Evolutionary conservation across 2,888 invertebrate species (phyloP).

Genomic region (Drosophila borealis): DNA sequence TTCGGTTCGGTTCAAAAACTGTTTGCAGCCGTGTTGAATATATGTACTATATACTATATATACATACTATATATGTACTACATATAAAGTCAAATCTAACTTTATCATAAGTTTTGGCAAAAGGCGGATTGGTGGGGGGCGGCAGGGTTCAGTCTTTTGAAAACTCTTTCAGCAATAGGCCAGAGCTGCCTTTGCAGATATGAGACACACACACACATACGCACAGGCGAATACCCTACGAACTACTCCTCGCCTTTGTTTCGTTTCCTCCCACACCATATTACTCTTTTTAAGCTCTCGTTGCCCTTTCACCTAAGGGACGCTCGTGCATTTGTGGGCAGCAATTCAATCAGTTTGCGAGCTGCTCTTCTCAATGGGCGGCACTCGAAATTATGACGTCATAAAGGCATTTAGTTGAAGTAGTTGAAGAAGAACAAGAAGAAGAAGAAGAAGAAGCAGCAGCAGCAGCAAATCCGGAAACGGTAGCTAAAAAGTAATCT

Average conservation of each 20-base stretch:
- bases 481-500: constrained; percentile 43
- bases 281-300: constrained; percentile 6
- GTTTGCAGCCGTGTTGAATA: too few species aligned
- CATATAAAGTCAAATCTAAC: too few species aligned
- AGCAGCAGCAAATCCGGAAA: constrained; percentile 2
- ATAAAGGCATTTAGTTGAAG: constrained; percentile 56
- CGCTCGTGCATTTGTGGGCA: background rate
- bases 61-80: too few species aligned
- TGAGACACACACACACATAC: background rate
- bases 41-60: too few species aligned
- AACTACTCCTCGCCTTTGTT: background rate
- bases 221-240: background rate
- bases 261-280: too few species aligned
- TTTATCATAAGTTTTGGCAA: background rate
- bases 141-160: background rate
- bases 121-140: background rate
- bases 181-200: background rate
- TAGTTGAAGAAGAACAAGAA: constrained; percentile 2
- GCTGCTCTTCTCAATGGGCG: constrained; percentile 11
- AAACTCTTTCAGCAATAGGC: background rate
- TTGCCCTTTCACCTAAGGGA: constrained; percentile 32
- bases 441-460: background rate
- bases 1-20: too few species aligned
- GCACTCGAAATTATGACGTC: constrained; percentile 62
- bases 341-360: constrained; percentile 48